Evolutionary conservation across 2,797 vertebrate genomes (phyloP).

Genomic region (Syngnathus rostellatus): DNA sequence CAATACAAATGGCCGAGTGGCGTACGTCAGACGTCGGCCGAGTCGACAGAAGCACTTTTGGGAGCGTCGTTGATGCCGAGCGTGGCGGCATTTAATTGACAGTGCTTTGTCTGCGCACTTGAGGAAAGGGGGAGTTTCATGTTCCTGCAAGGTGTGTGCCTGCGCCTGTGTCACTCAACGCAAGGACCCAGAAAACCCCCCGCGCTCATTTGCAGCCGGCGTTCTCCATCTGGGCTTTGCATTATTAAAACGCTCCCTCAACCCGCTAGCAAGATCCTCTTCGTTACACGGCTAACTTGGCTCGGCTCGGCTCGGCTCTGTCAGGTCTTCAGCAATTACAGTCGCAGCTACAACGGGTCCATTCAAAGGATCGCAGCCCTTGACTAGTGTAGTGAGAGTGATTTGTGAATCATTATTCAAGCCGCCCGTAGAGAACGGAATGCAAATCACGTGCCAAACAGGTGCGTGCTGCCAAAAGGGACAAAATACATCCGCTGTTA

Average conservation of each 20-base stretch:
- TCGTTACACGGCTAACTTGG: slow-evolving; percentile 93
- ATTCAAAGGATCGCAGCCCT: slow-evolving; percentile 98
- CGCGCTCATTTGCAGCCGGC: slow-evolving; percentile 92
- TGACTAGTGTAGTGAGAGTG: slow-evolving; percentile 93
- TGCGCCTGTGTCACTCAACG: slow-evolving; percentile 96
- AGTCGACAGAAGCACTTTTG: slow-evolving; percentile 62
- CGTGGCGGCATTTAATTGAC: slow-evolving; percentile 73
- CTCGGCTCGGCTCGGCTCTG: slow-evolving; percentile 82
- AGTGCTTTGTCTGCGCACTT: slow-evolving; percentile 67
- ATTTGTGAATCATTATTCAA: slow-evolving; percentile 99
- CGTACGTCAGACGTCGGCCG: slow-evolving; percentile 30
- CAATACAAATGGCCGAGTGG: slow-evolving; percentile 54
- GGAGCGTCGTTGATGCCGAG: slow-evolving; percentile 55
- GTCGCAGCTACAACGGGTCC: slow-evolving; percentile 97
- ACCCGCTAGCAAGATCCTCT: slow-evolving; percentile 91
- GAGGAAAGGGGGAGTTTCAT: slow-evolving; percentile 68
- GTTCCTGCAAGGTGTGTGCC: slow-evolving; percentile 79
- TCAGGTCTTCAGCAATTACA: slow-evolving; percentile 99
- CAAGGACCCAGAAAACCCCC: slow-evolving; percentile 85
- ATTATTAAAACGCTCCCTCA: slow-evolving; percentile 99
- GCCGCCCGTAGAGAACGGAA: slow-evolving; percentile 90
- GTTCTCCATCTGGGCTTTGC: slow-evolving; percentile 80
- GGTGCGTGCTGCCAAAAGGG: slow-evolving; percentile 82
- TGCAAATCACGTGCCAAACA: slow-evolving; percentile 93
- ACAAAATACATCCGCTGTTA: slow-evolving; percentile 85